Conservation (phyloP, 1,140 invertebrate species). For the Probaryconus sp. region DNA sequence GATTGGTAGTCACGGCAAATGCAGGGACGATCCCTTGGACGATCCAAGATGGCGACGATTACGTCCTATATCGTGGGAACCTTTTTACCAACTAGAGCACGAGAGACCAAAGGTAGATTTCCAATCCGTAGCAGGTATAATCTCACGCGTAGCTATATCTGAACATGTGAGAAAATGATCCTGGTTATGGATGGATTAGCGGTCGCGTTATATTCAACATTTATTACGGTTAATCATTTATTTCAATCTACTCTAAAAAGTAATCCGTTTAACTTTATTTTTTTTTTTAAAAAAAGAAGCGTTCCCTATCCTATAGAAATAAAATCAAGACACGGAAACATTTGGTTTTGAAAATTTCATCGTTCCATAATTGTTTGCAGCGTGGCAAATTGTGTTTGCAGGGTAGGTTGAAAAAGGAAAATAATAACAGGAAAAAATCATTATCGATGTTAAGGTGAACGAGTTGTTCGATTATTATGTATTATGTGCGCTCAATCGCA, state of each 20-base stretch:
- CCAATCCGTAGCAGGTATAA: constrained; percentile 69
- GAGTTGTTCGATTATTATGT: constrained; percentile 54
- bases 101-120: constrained; percentile 48
- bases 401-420: no score
- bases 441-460: constrained; percentile 32
- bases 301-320: no score
- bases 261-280: neutral
- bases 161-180: constrained; percentile 74
- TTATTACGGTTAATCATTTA: constrained; percentile 39
- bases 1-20: constrained; percentile 31
- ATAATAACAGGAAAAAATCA: constrained; percentile 26
- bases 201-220: constrained; percentile 43
- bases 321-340: no score
- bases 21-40: constrained; percentile 39
- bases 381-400: no score
- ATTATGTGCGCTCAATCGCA: constrained; percentile 57
- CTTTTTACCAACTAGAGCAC: constrained; percentile 76
- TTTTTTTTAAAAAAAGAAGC: no score
- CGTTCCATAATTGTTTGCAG: no score
- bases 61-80: constrained; percentile 74
- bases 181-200: constrained; percentile 58
- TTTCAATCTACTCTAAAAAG: constrained; percentile 12
- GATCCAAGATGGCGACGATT: constrained; percentile 48
- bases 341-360: no score
- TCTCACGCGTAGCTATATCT: constrained; percentile 70